phyloP scores from a whole-genome alignment of 2,888 invertebrate species.

The Mechanitis mazaeus region DNA sequence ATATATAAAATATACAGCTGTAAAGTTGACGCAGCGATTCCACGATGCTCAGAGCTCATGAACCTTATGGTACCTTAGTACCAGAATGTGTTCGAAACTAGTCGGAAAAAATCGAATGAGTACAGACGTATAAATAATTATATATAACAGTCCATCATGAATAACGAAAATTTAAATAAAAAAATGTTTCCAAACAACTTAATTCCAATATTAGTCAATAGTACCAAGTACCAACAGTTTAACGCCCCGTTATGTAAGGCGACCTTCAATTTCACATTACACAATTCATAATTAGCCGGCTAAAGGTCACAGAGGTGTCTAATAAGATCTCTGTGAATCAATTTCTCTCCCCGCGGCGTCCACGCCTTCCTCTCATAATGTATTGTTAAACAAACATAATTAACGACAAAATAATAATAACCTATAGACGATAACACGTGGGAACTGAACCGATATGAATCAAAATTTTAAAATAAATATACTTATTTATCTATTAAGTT shows the following conservation, averaged over 20 bases:
- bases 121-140: background rate
- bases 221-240: background rate
- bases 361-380: constrained; percentile 19
- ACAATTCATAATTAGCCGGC: constrained; percentile 38
- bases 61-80: too few species aligned
- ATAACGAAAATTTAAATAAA: too few species aligned
- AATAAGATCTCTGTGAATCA: constrained; percentile 37
- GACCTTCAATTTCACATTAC: constrained; percentile 49
- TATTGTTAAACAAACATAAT: constrained; percentile 23
- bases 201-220: background rate
- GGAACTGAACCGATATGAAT: background rate
- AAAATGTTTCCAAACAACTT: background rate
- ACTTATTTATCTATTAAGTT: too few species aligned
- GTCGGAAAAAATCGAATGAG: too few species aligned
- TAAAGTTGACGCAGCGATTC: too few species aligned
- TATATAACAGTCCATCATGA: background rate
- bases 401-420: constrained; percentile 8
- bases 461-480: background rate
- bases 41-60: too few species aligned
- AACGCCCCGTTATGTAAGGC: constrained; percentile 27
- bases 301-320: constrained; percentile 38
- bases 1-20: too few species aligned
- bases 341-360: constrained; percentile 39
- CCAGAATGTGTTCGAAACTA: too few species aligned
- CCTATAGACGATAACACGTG: constrained; percentile 4